Base-by-base conservation (phyloP, 2,113 vertebrate species). In the Columba janthina region DNA sequence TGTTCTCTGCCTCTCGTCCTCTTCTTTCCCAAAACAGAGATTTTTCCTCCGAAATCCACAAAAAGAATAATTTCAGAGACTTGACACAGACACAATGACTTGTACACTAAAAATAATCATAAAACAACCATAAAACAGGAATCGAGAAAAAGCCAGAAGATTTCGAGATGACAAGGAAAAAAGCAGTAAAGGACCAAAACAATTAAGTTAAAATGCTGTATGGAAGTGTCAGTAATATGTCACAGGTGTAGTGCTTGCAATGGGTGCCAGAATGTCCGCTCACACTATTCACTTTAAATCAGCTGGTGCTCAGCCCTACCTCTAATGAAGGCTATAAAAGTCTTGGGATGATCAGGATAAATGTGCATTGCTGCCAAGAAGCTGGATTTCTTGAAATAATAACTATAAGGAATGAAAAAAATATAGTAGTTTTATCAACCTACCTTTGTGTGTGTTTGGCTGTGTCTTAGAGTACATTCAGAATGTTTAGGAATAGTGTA, bases 121-220 rank as follows among this genome's bases (percentile, higher is more conserved):
- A 60, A 10, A 5, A 36, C 8, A 28, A 26, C 0, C 32, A 36
- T 50, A 15, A 71, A 77, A 74, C 8, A 66, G 42, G 56, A 85
- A 85, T 2, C 0, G 0, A 84, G 40, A 60, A 48, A 42, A 80
- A 36, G 25, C 0, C 48, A 44, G 15, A 79, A 53, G 3, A 20
- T 61, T 53, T 76, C 58, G 40, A 61, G 29, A 40, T 53, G 29
- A 26, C 29, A 85, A 48, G 32, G 71, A 61, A 83, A 77, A 80
- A 22, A 85, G 15, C 31, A 61, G 34, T 50, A 76, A 81, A 58
- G 25, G n/a, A 34, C 6, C 15, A 78, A 69, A 75, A 16, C 8
- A 57, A 28, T 7, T 20, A 86, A 65, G 4, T 15, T 42, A 12
- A 42, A 79, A 61, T 50, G 24, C 44, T 70, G 1, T 32, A 5